These are phyloP conservation scores for Vanessa cardui DNA, from an alignment of 2,888 invertebrate genomes.

Conservation along the genomic window DNA sequence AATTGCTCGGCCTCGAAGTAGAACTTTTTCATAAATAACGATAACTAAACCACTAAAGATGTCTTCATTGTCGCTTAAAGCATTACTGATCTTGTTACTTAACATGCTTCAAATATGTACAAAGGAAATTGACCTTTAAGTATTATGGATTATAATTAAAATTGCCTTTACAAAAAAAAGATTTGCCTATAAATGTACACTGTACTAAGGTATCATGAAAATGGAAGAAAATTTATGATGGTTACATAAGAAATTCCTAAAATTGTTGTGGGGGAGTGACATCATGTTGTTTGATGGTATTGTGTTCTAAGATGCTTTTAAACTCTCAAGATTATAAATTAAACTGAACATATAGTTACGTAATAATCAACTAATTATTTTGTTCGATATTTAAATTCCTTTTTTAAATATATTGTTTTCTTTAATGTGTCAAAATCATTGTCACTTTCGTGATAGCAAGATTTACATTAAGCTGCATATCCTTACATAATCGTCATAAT, in stretches of 20 bases:
- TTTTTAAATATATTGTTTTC: background rate
- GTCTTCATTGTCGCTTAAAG: constrained; percentile 27
- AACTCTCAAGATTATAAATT: constrained; percentile 4
- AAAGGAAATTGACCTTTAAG: constrained; percentile 15
- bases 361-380: no score
- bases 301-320: constrained; percentile 10
- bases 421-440: no score
- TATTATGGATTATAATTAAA: constrained; percentile 5
- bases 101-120: background rate
- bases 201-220: constrained; percentile 13
- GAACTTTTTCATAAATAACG: constrained; percentile 27
- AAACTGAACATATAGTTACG: background rate
- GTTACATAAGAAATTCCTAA: constrained; percentile 22
- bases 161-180: background rate
- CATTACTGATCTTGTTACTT: constrained; percentile 18
- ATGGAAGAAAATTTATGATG: constrained; percentile 29
- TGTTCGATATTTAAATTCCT: background rate
- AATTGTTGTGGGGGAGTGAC: constrained; percentile 17
- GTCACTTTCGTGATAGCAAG: constrained; percentile 6
- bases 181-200: constrained; percentile 14
- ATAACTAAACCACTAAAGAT: constrained; percentile 29
- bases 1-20: constrained; percentile 32
- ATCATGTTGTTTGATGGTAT: constrained; percentile 13
- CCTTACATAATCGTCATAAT: constrained; percentile 15
- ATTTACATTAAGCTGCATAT: constrained; percentile 8